These are phyloP conservation scores for Cheilosia vulpina DNA, from an alignment of 2,888 invertebrate species.

Conservation along the genomic window DNA sequence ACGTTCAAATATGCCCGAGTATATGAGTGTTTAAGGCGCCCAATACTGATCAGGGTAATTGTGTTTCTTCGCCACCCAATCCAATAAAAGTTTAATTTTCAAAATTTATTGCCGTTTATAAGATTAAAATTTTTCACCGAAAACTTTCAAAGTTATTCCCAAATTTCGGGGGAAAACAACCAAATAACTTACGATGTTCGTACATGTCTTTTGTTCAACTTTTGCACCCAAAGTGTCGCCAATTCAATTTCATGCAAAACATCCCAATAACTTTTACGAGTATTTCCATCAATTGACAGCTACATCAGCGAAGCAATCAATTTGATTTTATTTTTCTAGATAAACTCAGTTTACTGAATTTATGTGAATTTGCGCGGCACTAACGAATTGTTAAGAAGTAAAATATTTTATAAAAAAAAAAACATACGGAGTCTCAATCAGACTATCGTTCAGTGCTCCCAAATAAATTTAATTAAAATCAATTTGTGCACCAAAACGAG, in stretches of 20 bases:
- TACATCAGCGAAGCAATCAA: constrained; percentile 21
- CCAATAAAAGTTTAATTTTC: no score
- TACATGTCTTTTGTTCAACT: neutral
- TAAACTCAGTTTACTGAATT: constrained; percentile 23
- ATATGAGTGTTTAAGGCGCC: no score
- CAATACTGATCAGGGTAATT: no score
- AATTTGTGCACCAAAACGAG: constrained; percentile 60
- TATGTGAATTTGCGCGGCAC: neutral
- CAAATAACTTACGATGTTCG: neutral
- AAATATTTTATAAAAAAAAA: constrained; percentile 23
- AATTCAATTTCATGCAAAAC: constrained; percentile 2
- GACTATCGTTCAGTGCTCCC: constrained; percentile 60
- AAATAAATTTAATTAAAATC: constrained; percentile 71
- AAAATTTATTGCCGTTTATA: no score
- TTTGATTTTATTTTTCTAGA: constrained; percentile 4
- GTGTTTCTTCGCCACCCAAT: no score
- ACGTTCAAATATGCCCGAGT: no score
- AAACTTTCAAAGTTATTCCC: neutral
- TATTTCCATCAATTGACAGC: neutral
- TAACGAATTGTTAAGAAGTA: constrained; percentile 24
- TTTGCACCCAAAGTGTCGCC: neutral
- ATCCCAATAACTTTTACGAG: neutral
- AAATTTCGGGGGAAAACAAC: neutral
- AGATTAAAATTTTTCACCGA: no score
- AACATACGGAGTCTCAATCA: neutral